Percentiles rank a stretch among this genome's conserved stretches.
phyloP scores from a whole-genome alignment of 2,888 invertebrate species.

The Anarsia innoxiella region DNA sequence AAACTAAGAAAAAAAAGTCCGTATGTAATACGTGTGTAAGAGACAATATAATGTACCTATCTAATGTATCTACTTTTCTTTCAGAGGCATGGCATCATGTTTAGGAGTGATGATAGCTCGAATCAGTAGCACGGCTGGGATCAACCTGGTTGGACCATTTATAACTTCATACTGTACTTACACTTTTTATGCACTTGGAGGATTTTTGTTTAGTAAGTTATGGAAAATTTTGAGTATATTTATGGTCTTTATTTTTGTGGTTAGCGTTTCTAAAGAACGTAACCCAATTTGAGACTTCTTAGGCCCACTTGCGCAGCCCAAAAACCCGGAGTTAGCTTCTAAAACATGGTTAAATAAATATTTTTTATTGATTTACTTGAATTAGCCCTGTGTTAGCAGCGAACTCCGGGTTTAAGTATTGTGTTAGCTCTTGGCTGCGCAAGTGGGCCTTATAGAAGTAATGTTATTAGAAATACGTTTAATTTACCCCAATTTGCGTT shows the following conservation, averaged over 20 bases:
- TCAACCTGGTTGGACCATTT: constrained; percentile 33
- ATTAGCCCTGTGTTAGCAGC: background rate
- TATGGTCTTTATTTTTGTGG: background rate
- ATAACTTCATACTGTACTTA: constrained; percentile 29
- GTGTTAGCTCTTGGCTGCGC: too few relatives aligned
- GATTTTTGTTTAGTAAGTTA: constrained; percentile 32
- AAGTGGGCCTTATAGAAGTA: too few relatives aligned
- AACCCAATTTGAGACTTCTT: background rate
- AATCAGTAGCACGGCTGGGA: constrained; percentile 29
- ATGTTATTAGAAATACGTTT: too few relatives aligned
- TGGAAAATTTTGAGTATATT: background rate
- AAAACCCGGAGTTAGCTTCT: background rate
- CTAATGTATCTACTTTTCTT: background rate
- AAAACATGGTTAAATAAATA: background rate
- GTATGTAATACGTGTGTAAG: background rate
- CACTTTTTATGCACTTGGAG: constrained; percentile 29
- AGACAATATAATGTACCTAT: background rate
- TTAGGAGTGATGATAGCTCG: constrained; percentile 40
- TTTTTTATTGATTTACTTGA: background rate
- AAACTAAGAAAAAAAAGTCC: background rate
- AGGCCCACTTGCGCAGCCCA: background rate
- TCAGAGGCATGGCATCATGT: constrained; percentile 42
- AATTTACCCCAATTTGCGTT: too few relatives aligned
- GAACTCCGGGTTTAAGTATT: too few relatives aligned
- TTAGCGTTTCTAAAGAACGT: background rate